Evolutionary conservation across 2,797 vertebrate genomes (phyloP).

Genomic region (Cirrhinus molitorella): DNA sequence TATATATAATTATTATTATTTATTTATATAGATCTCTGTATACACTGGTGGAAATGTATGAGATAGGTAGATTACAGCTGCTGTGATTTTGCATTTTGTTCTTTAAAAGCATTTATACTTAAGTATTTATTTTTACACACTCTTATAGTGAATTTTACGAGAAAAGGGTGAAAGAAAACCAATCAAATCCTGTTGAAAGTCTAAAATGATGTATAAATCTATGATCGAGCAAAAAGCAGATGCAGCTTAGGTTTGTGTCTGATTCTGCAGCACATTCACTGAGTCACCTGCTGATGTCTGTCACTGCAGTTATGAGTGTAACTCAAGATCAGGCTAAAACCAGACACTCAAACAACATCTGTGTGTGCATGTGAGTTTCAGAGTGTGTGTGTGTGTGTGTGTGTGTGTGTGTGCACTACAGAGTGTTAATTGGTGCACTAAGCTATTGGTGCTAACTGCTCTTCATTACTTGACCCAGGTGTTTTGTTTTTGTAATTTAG

Average conservation of each 20-base stretch:
- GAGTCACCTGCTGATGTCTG: slow-evolving; percentile 56
- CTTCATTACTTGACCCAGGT: no score
- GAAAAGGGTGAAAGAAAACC: neutral
- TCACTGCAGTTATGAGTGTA: slow-evolving; percentile 38
- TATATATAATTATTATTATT: no score
- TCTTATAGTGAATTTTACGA: neutral
- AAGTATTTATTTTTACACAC: neutral
- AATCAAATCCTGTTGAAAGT: neutral
- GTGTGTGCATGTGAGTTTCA: neutral
- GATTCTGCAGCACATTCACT: neutral
- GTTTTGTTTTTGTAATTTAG: no score
- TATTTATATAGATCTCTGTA: no score
- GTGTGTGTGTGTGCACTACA: no score
- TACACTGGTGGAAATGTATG: neutral
- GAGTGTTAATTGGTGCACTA: no score
- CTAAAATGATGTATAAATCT: neutral
- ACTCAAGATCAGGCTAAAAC: slow-evolving; percentile 40
- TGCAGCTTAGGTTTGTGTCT: neutral
- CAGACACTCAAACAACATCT: slow-evolving; percentile 1
- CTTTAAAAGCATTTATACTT: neutral
- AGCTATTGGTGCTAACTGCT: no score
- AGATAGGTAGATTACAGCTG: no score
- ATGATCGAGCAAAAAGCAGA: neutral
- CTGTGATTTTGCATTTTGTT: no score
- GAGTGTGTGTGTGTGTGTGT: no score